Base-by-base conservation (phyloP, 2,113 vertebrate genomes). In the Stigmatopora nigra region DNA sequence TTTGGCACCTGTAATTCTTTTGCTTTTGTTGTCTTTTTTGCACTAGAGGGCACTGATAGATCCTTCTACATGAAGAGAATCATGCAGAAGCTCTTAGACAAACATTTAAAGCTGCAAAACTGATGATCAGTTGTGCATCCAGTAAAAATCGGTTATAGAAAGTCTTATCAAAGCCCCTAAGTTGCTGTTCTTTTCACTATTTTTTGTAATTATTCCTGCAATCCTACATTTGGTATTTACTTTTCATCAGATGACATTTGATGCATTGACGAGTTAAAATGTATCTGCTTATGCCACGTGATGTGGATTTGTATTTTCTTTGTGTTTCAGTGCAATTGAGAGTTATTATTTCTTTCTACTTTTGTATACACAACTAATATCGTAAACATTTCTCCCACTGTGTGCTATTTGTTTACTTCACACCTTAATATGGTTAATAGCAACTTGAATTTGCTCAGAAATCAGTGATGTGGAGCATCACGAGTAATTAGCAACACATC, bases 31-130 rank as follows among this genome's bases (percentile, higher is more conserved):
- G 4, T 38, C 41, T 46, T 25, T 65, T 8, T 19, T 64, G 63
- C 87, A 85, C 81, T 84, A 84, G 87, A 80, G 82, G 84, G 82
- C 36, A 77, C 77, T 84, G 75, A 79, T 48, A 57, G 70, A 65
- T 74, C 47, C 75, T 82, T 3, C 7, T 31, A 31, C n/a, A 61
- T 25, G 20, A 25, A 15, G 19, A 10, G 12, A 25, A 25, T 15
- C 12, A 12, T 14, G 52, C 12, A 14, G 52, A 5, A 12, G n/a
- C 51, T 22, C 10, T 19, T 1, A 20, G 4, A 3, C 2, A 20
- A 20, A 55, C 12, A 25, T 25, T 14, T 51, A 41, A 0, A 49
- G 47, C 47, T 49, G 16, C 1, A 11, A 4, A 41, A 41, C n/a
- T 52, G 9, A 52, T 52, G 11, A 19, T 14, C 4, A 2, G 3